Conservation (phyloP, 2,888 invertebrate species). For the Conistra vaccinii region DNA sequence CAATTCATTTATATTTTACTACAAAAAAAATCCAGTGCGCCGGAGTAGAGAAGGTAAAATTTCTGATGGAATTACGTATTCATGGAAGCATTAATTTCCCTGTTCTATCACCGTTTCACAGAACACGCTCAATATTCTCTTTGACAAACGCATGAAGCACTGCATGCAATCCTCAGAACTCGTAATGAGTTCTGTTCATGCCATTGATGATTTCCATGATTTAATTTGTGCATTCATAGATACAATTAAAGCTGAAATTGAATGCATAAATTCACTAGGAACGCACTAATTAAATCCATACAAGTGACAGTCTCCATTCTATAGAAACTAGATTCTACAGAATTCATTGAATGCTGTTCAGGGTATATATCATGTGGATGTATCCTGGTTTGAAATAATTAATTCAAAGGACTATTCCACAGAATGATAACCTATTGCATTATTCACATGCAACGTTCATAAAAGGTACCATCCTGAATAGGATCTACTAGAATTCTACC, state of each 20-base stretch:
- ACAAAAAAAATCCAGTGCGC: not conserved
- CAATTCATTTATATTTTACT: too few species aligned
- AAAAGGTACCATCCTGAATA: not conserved
- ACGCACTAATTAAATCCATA: not conserved
- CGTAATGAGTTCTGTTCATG: too few species aligned
- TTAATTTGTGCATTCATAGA: not conserved
- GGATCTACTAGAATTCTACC: not conserved
- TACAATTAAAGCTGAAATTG: not conserved
- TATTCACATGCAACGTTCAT: not conserved
- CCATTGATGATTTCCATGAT: not conserved
- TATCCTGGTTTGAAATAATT: not conserved
- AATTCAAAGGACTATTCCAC: not conserved
- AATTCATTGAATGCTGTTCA: not conserved
- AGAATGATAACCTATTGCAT: not conserved
- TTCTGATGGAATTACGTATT: not conserved
- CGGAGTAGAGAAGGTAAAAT: not conserved
- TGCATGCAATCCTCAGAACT: not conserved
- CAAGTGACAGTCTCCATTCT: not conserved
- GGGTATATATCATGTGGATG: not conserved
- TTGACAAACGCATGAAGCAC: slow-evolving; percentile 5
- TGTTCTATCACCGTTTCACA: not conserved
- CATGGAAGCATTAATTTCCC: not conserved
- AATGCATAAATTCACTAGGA: not conserved
- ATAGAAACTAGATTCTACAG: too few species aligned
- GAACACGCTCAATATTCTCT: not conserved